Percentiles rank a stretch among this genome's conserved stretches.
Evolutionary conservation across 1,140 invertebrate species (phyloP).

Genomic region (Heliconius hermathena): DNA sequence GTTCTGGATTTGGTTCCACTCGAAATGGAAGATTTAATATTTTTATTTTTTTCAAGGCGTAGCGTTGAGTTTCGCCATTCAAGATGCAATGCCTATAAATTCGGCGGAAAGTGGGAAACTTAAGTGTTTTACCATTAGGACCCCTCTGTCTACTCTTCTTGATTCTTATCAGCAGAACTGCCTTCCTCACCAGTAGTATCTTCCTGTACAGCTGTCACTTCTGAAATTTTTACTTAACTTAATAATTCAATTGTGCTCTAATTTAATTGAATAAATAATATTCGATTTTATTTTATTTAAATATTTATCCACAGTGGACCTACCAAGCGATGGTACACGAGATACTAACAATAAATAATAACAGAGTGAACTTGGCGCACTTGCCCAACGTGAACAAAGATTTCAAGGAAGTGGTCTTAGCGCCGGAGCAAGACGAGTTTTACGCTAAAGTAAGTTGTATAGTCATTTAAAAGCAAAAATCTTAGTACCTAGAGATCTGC

Average conservation of each 20-base stretch:
- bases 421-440: conserved; percentile 98
- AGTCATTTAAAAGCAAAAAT: neutral
- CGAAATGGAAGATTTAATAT: too few species aligned
- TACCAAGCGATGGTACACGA: conserved; percentile 99
- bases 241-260: neutral
- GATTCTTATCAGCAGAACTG: too few species aligned
- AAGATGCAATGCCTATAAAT: neutral
- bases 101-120: neutral
- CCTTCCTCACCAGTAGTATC: too few species aligned
- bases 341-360: conserved; percentile 96
- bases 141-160: neutral
- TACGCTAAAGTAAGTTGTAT: conserved; percentile 90
- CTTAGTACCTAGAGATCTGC: too few species aligned
- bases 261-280: neutral
- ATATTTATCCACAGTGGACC: conserved; percentile 90
- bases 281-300: neutral
- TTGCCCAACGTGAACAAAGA: conserved; percentile 94
- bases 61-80: neutral
- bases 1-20: too few species aligned
- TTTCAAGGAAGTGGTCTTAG: conserved; percentile 95
- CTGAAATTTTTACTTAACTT: too few species aligned
- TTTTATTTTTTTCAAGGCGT: neutral
- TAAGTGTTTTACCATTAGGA: neutral
- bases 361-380: conserved; percentile 94
- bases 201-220: too few species aligned